Conservation (phyloP, 2,797 vertebrate genomes). For the Denticeps clupeoides region DNA sequence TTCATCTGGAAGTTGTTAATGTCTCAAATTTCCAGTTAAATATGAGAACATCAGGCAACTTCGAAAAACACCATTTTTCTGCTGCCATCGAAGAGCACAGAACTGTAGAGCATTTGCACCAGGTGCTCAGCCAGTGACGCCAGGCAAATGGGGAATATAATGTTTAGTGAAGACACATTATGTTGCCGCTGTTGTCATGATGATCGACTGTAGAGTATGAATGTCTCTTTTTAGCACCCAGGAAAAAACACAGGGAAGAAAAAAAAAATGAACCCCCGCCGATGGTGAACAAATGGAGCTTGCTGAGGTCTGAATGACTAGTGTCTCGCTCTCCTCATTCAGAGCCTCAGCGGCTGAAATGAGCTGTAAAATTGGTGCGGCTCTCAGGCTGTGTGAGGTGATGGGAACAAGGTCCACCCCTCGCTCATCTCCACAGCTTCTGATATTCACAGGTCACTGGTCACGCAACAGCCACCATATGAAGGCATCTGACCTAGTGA, state of each 20-base stretch:
- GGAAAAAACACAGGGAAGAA: not conserved
- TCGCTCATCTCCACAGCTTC: constrained; percentile 24
- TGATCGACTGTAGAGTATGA: not conserved
- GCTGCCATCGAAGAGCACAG: not conserved
- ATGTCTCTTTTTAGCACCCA: not conserved
- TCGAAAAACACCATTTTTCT: not conserved
- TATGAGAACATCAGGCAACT: no score
- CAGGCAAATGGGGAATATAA: not conserved
- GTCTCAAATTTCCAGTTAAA: no score
- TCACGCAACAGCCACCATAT: constrained; percentile 19
- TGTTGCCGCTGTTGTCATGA: not conserved
- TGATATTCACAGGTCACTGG: constrained; percentile 39
- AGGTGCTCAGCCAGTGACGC: not conserved
- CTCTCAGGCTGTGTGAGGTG: constrained; percentile 27
- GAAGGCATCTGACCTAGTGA: constrained; percentile 12
- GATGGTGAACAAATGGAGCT: constrained; percentile 15
- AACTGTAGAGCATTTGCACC: no score
- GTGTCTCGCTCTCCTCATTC: constrained; percentile 23
- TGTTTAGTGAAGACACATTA: not conserved
- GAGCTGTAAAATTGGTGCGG: constrained; percentile 35
- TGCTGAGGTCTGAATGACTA: constrained; percentile 17
- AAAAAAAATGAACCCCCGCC: not conserved
- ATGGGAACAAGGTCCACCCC: constrained; percentile 23
- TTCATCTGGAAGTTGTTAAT: no score
- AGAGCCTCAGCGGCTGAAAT: constrained; percentile 26